Conservation (phyloP, 2,113 vertebrate species). For the Semnornis frantzii region DNA sequence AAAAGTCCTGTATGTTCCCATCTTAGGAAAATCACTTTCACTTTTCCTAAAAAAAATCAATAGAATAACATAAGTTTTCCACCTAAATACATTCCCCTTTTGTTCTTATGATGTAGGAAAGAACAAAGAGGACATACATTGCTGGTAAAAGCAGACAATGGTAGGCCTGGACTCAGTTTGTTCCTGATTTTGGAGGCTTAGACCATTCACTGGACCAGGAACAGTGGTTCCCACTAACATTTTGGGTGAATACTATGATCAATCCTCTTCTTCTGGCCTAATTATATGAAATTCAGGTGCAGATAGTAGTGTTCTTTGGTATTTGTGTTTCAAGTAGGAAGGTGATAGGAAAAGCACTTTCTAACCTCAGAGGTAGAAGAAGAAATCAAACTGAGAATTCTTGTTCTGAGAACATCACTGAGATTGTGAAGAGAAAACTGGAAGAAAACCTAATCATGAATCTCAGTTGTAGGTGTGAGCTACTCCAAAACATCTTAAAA, state of each 20-base stretch:
- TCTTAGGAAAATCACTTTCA: neutral
- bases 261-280: neutral
- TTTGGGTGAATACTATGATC: neutral
- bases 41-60: neutral
- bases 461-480: neutral
- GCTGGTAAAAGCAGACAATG: neutral
- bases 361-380: neutral
- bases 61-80: neutral
- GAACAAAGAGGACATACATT: neutral
- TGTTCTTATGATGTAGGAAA: neutral
- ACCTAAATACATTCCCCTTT: neutral
- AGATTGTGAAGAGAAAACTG: neutral
- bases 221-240: neutral
- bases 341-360: neutral
- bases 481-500: neutral
- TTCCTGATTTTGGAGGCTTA: neutral
- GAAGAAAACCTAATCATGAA: neutral
- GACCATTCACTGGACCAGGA: neutral
- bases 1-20: neutral
- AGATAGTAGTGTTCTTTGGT: neutral
- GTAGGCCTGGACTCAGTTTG: neutral
- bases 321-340: neutral
- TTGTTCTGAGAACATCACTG: neutral
- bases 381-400: neutral
- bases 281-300: neutral